These are phyloP conservation scores for Stigmatopora nigra DNA, from an alignment of 2,113 vertebrate genomes.

Conservation along the genomic window DNA sequence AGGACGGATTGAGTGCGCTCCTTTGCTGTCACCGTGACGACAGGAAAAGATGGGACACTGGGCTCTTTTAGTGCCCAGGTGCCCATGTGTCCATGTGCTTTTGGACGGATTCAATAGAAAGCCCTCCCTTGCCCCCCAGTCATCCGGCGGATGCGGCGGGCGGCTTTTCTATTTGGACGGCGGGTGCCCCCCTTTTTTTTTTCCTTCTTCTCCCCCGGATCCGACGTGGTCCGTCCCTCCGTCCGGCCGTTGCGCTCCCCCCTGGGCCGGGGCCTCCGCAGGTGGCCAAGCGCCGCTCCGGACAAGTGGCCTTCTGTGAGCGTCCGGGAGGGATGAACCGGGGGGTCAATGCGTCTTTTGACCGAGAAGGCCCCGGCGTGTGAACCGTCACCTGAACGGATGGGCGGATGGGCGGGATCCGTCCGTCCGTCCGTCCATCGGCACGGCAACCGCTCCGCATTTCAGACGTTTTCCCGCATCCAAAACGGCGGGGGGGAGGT, in stretches of 20 bases:
- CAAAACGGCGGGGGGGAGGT: too few species aligned
- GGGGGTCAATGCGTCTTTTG: neutral
- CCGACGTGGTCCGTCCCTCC: conserved; percentile 28
- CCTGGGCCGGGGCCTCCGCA: conserved; percentile 65
- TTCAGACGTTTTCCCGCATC: too few species aligned
- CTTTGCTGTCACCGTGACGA: conserved; percentile 52
- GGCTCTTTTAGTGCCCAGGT: conserved; percentile 70
- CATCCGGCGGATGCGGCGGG: conserved; percentile 68
- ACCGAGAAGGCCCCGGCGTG: conserved; percentile 32
- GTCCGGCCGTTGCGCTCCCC: conserved; percentile 46
- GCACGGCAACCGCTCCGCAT: neutral
- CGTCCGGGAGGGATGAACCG: too few species aligned
- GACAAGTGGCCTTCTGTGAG: conserved; percentile 78
- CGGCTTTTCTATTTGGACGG: conserved; percentile 67
- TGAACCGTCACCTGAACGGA: conserved; percentile 62
- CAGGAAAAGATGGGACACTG: conserved; percentile 69
- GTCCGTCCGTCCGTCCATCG: neutral
- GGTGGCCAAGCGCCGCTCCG: conserved; percentile 77
- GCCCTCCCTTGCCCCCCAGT: conserved; percentile 57
- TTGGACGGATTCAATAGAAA: neutral
- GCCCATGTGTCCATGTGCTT: conserved; percentile 50
- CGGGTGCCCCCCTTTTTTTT: conserved; percentile 56
- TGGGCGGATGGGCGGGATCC: too few species aligned
- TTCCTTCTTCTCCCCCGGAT: conserved; percentile 10
- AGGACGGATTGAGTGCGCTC: neutral